Percentiles rank a stretch among this genome's conserved stretches.
These are phyloP conservation scores for Smutsia gigantea DNA, from an alignment of 2,797 vertebrate species.

Conservation along the genomic window DNA sequence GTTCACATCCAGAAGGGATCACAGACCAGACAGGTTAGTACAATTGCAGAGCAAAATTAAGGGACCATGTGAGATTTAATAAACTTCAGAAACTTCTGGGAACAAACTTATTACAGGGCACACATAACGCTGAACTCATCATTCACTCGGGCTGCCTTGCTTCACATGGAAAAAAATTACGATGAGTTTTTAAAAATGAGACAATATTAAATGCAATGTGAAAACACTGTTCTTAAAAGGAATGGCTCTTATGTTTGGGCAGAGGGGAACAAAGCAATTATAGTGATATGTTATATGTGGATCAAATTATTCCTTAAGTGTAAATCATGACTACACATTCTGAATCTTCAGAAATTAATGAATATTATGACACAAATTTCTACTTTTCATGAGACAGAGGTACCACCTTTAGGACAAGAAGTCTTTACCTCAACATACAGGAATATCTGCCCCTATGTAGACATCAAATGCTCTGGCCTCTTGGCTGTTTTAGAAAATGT, in stretches of 20 bases:
- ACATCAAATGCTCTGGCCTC: background rate
- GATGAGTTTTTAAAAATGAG: background rate
- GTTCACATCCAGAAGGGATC: background rate
- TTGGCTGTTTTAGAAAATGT: background rate
- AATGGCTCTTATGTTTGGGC: background rate
- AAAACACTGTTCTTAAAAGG: background rate
- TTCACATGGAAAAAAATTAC: slow-evolving; percentile 19
- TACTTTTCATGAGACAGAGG: background rate
- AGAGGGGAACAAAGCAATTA: background rate
- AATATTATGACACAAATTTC: background rate
- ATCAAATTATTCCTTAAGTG: background rate
- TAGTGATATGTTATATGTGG: too few species aligned
- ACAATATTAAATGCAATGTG: background rate
- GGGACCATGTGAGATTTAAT: background rate
- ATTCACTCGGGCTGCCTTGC: background rate
- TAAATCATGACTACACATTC: background rate
- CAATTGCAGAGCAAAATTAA: background rate
- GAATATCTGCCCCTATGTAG: background rate
- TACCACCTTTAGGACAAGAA: background rate
- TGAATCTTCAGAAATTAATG: background rate
- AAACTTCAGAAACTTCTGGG: background rate
- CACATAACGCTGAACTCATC: background rate
- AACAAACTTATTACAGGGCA: background rate
- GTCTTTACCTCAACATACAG: background rate
- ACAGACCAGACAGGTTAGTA: background rate